A percentile compares a stretch with the other conserved stretches of the same genome.
These are phyloP conservation scores for Lathamus discolor DNA, from an alignment of 2,113 vertebrate species.

Conservation along the genomic window DNA sequence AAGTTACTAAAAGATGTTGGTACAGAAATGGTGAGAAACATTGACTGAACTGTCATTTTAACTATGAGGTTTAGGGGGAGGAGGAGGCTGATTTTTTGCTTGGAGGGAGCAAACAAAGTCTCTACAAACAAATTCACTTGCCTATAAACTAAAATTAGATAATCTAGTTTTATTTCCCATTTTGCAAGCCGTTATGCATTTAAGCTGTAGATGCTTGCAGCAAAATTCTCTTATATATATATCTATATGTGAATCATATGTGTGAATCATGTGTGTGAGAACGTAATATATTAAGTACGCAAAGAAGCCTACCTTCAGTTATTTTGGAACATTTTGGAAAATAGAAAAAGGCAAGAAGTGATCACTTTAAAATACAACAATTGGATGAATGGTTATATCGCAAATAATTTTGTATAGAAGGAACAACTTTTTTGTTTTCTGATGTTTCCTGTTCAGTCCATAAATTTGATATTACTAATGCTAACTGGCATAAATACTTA, in stretches of 20 bases:
- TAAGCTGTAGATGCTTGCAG: neutral
- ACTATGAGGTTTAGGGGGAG: neutral
- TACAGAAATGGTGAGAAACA: neutral
- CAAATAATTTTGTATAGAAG: neutral
- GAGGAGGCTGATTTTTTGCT: neutral
- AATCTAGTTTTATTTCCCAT: neutral
- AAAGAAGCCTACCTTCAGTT: slow-evolving; percentile 15
- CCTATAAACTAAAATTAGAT: neutral
- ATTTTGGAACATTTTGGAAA: neutral
- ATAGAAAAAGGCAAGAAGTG: neutral
- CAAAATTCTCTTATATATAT: neutral
- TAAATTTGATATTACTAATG: neutral
- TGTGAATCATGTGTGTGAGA: slow-evolving; percentile 29
- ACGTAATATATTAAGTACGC: neutral
- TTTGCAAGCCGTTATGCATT: neutral
- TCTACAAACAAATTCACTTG: neutral
- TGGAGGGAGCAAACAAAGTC: neutral
- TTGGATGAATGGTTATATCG: neutral
- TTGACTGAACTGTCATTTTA: neutral
- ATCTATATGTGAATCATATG: neutral
- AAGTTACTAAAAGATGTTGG: neutral
- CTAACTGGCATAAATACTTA: neutral
- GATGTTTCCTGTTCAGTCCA: neutral
- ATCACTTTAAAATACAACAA: neutral
- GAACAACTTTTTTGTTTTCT: neutral